Evolutionary conservation across 2,888 invertebrate genomes (phyloP).

Genomic region (Baronia brevicornis): DNA sequence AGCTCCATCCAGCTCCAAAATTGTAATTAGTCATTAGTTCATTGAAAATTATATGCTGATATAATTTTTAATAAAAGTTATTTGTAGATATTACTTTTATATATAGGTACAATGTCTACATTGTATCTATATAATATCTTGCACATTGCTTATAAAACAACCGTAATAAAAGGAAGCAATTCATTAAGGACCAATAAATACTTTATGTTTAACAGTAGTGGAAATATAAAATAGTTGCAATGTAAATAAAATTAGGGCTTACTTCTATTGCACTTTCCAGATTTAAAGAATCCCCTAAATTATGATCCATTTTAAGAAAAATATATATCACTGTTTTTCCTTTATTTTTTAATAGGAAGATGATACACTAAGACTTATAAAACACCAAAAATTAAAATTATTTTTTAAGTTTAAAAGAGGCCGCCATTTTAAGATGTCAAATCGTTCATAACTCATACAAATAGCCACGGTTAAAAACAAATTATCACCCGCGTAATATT

Average conservation of each 20-base stretch:
- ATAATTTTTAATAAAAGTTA: too few species aligned
- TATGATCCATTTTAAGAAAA: constrained; percentile 51
- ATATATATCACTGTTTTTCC: constrained; percentile 15
- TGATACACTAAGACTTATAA: constrained; percentile 15
- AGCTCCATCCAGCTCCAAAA: too few species aligned
- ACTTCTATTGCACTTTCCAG: constrained; percentile 60
- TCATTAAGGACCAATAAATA: too few species aligned
- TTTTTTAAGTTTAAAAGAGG: constrained; percentile 65
- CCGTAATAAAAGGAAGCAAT: too few species aligned
- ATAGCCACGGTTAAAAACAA: constrained; percentile 71
- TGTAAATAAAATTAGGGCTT: constrained; percentile 29
- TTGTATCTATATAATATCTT: too few species aligned
- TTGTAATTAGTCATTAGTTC: too few species aligned
- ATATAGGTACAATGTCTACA: too few species aligned
- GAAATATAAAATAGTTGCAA: constrained; percentile 6
- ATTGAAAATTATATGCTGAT: too few species aligned
- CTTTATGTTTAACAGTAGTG: background rate
- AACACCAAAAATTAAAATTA: constrained; percentile 30
- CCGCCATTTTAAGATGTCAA: constrained; percentile 75
- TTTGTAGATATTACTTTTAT: too few species aligned
- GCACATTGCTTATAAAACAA: too few species aligned
- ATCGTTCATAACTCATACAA: constrained; percentile 42
- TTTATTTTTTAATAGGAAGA: constrained; percentile 11
- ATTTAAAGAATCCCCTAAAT: constrained; percentile 56
- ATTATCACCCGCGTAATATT: constrained; percentile 32